A percentile compares a stretch with the other conserved stretches of the same genome.
Conservation (phyloP, 2,888 invertebrate genomes). For the Lasioglossum calceatum region DNA sequence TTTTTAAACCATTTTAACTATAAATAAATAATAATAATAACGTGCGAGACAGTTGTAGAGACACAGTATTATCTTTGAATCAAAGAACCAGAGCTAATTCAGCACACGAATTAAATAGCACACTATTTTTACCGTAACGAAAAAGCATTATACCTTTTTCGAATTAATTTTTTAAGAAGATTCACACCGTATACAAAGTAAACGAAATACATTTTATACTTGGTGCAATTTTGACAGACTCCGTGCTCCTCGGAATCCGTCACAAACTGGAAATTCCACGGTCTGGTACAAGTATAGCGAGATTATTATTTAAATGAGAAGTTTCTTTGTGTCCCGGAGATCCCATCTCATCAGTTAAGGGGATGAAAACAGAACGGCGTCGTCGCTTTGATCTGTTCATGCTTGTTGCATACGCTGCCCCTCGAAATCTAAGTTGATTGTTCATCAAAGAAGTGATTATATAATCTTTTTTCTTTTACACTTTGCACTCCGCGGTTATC, state of each 20-base stretch:
- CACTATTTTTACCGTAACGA: too few species aligned
- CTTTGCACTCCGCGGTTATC: background rate
- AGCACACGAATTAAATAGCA: too few species aligned
- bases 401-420: background rate
- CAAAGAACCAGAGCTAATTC: too few species aligned
- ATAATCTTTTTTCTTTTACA: background rate
- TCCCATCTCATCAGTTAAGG: background rate
- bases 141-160: too few species aligned
- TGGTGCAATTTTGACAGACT: background rate
- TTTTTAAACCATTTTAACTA: too few species aligned
- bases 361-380: background rate
- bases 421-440: background rate
- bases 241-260: background rate
- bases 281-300: background rate
- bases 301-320: background rate
- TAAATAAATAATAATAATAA: too few species aligned
- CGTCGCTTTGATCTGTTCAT: background rate
- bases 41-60: too few species aligned
- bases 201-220: background rate
- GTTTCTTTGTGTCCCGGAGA: constrained; percentile 1
- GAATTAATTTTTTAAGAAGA: too few species aligned
- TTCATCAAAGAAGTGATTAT: background rate
- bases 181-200: too few species aligned
- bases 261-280: background rate
- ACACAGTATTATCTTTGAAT: too few species aligned